Percentiles rank a stretch among this genome's conserved stretches.
These are phyloP conservation scores for Porites cylindrica DNA, from an alignment of 92 coral and sea anemone genomes.

Conservation along the genomic window DNA sequence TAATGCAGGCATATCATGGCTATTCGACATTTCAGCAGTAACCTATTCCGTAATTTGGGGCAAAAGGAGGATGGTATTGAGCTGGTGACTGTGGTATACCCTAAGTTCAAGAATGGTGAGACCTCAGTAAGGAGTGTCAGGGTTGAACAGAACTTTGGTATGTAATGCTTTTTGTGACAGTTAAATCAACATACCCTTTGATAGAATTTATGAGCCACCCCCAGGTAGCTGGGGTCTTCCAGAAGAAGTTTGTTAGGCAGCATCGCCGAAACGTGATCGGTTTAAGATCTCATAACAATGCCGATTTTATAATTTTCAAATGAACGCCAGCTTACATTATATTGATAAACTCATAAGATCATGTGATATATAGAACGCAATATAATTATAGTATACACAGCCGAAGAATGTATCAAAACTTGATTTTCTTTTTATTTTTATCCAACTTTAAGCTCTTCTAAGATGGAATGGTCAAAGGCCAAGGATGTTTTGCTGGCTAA, in stretches of 20 bases:
- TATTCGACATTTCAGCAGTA: slow-evolving; percentile 4
- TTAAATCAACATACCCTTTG: too few species aligned
- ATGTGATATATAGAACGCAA: too few species aligned
- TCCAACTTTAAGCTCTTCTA: slow-evolving; percentile 25
- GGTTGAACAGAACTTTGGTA: slow-evolving; percentile 34
- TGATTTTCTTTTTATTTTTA: slow-evolving; percentile 14
- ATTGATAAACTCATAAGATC: too few species aligned
- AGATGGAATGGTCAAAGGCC: slow-evolving; percentile 47
- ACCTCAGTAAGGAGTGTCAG: slow-evolving; percentile 8
- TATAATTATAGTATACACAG: neutral
- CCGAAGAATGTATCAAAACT: neutral
- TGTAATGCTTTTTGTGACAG: neutral
- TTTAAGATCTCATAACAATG: too few species aligned
- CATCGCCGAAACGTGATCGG: too few species aligned
- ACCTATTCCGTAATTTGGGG: neutral
- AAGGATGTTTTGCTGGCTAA: slow-evolving; percentile 37
- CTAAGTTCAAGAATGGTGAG: slow-evolving; percentile 38
- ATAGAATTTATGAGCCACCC: too few species aligned
- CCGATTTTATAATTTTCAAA: too few species aligned
- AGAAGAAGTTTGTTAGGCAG: too few species aligned
- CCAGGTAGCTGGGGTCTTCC: too few species aligned
- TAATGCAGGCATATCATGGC: slow-evolving; percentile 19
- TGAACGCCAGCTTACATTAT: too few species aligned
- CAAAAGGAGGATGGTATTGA: slow-evolving; percentile 8
- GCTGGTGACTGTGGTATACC: slow-evolving; percentile 12